A percentile compares a stretch with the other conserved stretches of the same genome.
These are phyloP conservation scores for Stenoptilia bipunctidactyla DNA, from an alignment of 2,888 invertebrate genomes.

Conservation along the genomic window DNA sequence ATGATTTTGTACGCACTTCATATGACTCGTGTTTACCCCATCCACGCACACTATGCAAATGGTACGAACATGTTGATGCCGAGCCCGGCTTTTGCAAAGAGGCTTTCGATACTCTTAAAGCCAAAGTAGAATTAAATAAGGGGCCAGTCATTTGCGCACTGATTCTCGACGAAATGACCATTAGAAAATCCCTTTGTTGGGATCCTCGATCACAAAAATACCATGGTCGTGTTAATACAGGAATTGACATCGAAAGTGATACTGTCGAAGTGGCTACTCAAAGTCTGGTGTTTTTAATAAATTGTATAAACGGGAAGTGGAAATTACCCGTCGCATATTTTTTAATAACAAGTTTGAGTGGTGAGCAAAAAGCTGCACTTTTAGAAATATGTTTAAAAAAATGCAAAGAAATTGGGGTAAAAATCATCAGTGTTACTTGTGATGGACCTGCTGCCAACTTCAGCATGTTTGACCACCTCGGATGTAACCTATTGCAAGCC, in stretches of 20 bases:
- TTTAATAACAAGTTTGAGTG: constrained; percentile 7
- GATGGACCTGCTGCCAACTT: constrained; percentile 15
- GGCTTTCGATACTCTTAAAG: constrained; percentile 5
- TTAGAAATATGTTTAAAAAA: constrained; percentile 12
- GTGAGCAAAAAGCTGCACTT: constrained; percentile 9
- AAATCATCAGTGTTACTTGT: constrained; percentile 16
- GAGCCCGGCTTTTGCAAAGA: constrained; percentile 5
- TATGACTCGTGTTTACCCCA: constrained; percentile 7
- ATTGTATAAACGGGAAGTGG: constrained; percentile 8
- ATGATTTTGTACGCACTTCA: no score
- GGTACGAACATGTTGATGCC: background rate
- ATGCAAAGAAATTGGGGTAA: constrained; percentile 11
- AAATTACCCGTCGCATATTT: constrained; percentile 13
- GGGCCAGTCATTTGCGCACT: constrained; percentile 2
- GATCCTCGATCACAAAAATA: no score
- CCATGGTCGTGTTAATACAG: no score
- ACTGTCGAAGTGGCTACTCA: no score
- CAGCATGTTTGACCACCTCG: constrained; percentile 13
- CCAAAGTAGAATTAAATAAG: background rate
- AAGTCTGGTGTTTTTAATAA: constrained; percentile 12
- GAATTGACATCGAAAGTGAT: no score
- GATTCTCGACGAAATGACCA: constrained; percentile 10
- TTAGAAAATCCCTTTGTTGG: no score
- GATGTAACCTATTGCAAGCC: constrained; percentile 12
- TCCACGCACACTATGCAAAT: constrained; percentile 3